Evolutionary conservation across 2,797 vertebrate species (phyloP).

Genomic region (Heterohyrax brucei): DNA sequence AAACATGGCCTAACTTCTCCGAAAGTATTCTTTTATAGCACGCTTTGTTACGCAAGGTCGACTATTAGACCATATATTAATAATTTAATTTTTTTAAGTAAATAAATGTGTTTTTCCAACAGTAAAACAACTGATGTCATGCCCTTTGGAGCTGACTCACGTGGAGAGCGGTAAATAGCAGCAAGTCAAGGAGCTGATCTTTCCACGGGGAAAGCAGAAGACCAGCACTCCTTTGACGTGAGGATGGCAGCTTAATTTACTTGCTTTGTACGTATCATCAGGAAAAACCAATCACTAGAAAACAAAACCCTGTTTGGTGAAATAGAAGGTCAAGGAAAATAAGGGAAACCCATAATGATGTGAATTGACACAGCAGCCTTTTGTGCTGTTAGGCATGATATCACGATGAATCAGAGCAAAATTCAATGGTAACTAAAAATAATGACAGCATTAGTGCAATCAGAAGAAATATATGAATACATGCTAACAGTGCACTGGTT

Average conservation of each 20-base stretch:
- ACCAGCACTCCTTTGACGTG: not conserved
- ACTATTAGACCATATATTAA: not conserved
- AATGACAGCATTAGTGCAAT: not conserved
- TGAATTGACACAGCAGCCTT: not conserved
- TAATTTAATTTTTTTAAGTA: not conserved
- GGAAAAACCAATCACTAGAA: not conserved
- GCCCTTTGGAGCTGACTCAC: not conserved
- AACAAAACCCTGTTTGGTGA: not conserved
- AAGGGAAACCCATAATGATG: not conserved
- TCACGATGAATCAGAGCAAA: not conserved
- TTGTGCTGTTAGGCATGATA: not conserved
- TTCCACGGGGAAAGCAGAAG: not conserved
- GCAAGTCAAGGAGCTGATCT: not conserved
- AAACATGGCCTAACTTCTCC: not conserved
- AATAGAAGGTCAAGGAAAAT: not conserved
- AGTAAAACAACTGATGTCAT: not conserved
- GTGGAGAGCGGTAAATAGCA: not conserved
- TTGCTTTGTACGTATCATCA: not conserved
- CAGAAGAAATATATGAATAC: not conserved
- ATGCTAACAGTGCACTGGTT: not conserved
- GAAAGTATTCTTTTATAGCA: not conserved
- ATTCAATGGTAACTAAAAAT: not conserved
- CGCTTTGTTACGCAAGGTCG: not conserved
- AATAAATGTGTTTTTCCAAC: not conserved
- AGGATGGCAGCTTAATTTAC: not conserved